Evolutionary conservation across 2,888 invertebrate species (phyloP).

Genomic region (Vesta saturnalis): DNA sequence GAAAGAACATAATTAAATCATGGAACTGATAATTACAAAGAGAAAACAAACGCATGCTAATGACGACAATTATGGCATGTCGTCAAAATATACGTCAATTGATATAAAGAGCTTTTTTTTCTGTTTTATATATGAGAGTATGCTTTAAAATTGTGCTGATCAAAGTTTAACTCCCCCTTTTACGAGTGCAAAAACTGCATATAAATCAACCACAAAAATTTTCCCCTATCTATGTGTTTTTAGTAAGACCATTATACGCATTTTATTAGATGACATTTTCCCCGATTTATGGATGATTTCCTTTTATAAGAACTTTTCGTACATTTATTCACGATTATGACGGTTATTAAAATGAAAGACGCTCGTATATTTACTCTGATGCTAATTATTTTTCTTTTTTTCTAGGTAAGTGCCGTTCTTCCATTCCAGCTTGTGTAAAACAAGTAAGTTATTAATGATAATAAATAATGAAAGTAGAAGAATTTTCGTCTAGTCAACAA

Average conservation of each 20-base stretch:
- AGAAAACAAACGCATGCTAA: too few species aligned
- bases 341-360: constrained; percentile 14
- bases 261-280: constrained; percentile 38
- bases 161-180: constrained; percentile 4
- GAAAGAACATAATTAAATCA: background rate
- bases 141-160: constrained; percentile 10
- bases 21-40: background rate
- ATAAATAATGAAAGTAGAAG: background rate
- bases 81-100: too few species aligned
- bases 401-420: constrained; percentile 33
- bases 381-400: constrained; percentile 20
- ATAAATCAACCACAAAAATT: constrained; percentile 25
- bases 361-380: background rate
- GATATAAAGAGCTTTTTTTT: too few species aligned
- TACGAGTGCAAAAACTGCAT: constrained; percentile 21
- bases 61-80: too few species aligned
- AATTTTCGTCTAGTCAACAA: constrained; percentile 29
- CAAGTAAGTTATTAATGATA: background rate
- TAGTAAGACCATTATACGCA: constrained; percentile 27
- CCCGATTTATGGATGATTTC: constrained; percentile 34
- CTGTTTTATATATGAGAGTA: too few species aligned
- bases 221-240: constrained; percentile 24
- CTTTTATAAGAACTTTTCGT: constrained; percentile 30
- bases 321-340: constrained; percentile 25
- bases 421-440: background rate